Base-by-base conservation (phyloP, 2,888 invertebrate genomes). In the Formica aserva region DNA sequence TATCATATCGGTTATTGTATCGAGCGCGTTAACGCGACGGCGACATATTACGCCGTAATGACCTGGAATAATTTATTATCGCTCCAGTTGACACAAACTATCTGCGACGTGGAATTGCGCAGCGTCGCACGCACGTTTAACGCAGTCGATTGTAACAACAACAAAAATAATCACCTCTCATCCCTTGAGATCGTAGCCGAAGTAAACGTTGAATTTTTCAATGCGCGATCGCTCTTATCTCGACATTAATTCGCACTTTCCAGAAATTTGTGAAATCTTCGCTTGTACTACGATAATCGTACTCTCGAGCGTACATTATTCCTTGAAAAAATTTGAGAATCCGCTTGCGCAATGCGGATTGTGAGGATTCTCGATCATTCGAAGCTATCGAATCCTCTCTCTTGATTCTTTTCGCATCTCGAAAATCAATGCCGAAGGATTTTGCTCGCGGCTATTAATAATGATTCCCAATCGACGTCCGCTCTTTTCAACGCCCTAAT, bases 41-140 rank as follows among this genome's bases (percentile, higher is more conserved):
- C 89, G 88, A 84, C 85, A 81, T 87, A 69, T 90, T 84, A 87
- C 80, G 80, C 77, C 84, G 86, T 88, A 86, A 90, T 87, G 90
- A 90, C 90, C 89, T 84, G 87, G 90, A 90, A 90, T 88, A 90
- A 90, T 90, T 90, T 86, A 90, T 78, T 82, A 69, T 72, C 83
- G 87, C 85, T 88, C 82, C 85, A 75, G 77, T 87, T 87, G 77
- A 75, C 85, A 66, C 69, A 80, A 82, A 72, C 66, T 71, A 63
- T 13, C 22, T 60, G 67, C 65, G 38, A 60, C 1, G 63, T 52
- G 55, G 67, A 84, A 86, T 86, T 88, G 78, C 84, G 85, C 80
- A 84, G 72, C 60, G 55, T 66, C 48, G 35, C 57, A 48, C 66
- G 32, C 78, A 55, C 66, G 63, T 52, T 74, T 26, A 29, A 45